These are phyloP conservation scores for Lagopus muta DNA, from an alignment of 2,113 vertebrate species.

Conservation along the genomic window DNA sequence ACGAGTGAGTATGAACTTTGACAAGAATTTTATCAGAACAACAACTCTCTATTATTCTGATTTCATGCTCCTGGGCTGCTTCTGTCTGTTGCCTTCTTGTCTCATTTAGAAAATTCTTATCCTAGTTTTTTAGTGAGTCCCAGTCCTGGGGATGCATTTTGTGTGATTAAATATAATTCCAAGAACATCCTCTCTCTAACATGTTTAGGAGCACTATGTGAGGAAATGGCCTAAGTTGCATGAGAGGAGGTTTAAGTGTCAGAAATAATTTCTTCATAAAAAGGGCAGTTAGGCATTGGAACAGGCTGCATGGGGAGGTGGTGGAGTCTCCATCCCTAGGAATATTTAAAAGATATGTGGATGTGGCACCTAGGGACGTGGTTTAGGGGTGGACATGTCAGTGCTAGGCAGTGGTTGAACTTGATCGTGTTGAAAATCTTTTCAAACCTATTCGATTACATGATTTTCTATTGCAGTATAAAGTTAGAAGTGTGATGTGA, in stretches of 20 bases:
- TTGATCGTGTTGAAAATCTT: neutral
- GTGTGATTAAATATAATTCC: accelerated
- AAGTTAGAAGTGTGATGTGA: neutral
- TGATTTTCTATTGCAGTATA: neutral
- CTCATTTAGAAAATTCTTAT: neutral
- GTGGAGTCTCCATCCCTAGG: neutral
- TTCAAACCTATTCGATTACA: neutral
- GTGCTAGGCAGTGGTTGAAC: neutral
- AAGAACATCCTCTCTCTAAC: neutral
- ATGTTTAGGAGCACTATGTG: neutral
- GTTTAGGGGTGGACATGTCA: neutral
- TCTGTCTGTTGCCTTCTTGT: accelerated
- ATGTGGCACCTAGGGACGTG: neutral
- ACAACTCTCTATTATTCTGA: neutral
- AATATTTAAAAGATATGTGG: neutral
- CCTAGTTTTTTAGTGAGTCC: neutral
- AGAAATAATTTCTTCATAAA: neutral
- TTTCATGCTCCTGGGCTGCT: neutral
- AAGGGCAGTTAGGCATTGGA: neutral
- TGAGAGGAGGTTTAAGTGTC: neutral
- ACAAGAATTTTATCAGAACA: accelerated
- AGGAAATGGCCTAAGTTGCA: neutral
- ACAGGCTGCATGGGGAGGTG: neutral
- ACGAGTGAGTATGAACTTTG: conserved; percentile 78
- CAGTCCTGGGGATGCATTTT: neutral